A percentile compares a stretch with the other conserved stretches of the same genome.
Conservation (phyloP, 1,140 invertebrate species). For the Hyphantria cunea region DNA sequence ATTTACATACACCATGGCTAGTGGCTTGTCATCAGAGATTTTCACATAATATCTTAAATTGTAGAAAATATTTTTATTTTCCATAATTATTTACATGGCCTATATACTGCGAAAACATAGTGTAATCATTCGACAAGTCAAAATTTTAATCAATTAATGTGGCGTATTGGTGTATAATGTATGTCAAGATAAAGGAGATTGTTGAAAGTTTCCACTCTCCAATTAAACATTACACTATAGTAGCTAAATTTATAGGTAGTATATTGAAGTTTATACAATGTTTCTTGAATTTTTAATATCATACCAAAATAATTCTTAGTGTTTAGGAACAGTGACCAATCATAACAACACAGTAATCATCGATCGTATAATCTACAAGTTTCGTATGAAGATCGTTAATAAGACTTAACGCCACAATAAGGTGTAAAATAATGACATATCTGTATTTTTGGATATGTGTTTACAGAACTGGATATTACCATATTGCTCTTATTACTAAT, state of each 20-base stretch:
- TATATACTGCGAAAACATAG: neutral
- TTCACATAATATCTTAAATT: neutral
- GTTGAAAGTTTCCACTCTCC: neutral
- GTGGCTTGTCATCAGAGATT: neutral
- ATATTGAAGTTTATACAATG: neutral
- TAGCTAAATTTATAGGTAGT: neutral
- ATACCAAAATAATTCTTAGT: neutral
- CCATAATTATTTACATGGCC: neutral
- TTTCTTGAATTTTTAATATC: neutral
- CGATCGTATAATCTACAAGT: neutral
- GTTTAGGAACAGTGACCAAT: neutral
- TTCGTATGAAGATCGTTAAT: neutral
- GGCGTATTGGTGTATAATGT: neutral
- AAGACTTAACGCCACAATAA: neutral
- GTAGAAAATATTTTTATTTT: neutral
- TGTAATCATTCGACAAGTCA: neutral
- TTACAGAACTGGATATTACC: neutral
- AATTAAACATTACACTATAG: neutral
- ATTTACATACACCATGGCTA: too few relatives aligned
- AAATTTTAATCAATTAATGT: neutral
- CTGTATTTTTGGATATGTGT: neutral
- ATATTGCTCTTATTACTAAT: neutral
- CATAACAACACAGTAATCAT: constrained; percentile 1
- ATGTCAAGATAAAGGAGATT: neutral
- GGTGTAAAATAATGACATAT: neutral